phyloP scores from a whole-genome alignment of 2,888 invertebrate species.

The Temnothorax unifasciatus region DNA sequence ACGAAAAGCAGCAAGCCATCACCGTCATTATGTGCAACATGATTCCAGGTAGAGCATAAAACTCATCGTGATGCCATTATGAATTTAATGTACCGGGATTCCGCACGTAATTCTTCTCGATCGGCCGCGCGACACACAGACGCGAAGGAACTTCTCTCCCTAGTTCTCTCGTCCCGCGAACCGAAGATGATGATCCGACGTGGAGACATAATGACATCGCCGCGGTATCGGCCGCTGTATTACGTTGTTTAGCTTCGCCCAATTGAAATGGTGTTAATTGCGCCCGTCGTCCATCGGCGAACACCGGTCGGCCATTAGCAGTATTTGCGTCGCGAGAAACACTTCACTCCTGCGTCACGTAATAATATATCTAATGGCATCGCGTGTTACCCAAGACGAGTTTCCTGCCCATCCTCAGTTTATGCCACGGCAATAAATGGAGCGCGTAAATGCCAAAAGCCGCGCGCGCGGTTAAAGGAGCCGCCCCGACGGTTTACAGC shows the following conservation, averaged over 20 bases:
- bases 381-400: conserved; percentile 41
- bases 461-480: conserved; percentile 30
- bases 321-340: conserved; percentile 50
- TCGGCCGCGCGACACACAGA: too few species aligned
- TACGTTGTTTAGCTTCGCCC: not conserved
- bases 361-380: conserved; percentile 55
- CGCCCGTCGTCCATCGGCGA: conserved; percentile 11
- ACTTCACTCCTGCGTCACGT: conserved; percentile 46
- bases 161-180: not conserved
- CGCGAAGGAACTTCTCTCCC: too few species aligned
- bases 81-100: too few species aligned
- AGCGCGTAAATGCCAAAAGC: conserved; percentile 55
- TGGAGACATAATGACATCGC: not conserved
- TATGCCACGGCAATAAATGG: conserved; percentile 50
- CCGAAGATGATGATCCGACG: not conserved
- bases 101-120: too few species aligned
- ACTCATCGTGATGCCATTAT: too few species aligned
- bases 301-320: conserved; percentile 39
- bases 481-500: conserved; percentile 10
- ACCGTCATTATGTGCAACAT: too few species aligned
- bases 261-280: conserved; percentile 33
- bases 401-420: conserved; percentile 55
- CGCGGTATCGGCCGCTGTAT: not conserved
- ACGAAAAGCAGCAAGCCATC: not conserved
- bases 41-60: too few species aligned